Base-by-base conservation (phyloP, 2,888 invertebrate species). In the Polydrusus cervinus region DNA sequence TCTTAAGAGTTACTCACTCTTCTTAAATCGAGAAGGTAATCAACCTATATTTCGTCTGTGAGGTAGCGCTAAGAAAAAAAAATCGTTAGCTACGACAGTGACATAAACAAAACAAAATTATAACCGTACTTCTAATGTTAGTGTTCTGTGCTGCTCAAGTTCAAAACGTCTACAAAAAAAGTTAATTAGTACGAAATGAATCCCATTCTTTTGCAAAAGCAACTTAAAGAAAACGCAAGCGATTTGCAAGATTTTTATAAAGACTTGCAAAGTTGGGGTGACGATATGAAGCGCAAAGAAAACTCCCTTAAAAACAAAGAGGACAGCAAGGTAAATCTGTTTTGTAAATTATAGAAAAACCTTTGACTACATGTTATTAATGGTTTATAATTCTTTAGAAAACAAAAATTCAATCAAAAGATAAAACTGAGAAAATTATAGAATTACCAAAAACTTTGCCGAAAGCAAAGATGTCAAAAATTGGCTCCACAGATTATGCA, bases 221-320 rank as follows among this genome's bases (percentile, higher is more conserved):
- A 94, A 86, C 89, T 93, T 73, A 90, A 90, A 79, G 91, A 95
- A 81, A 95, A 95, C 87, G 90, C 91, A 30, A 89, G 91, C 78
- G 93, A 93, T 83, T 87, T 95, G 68, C 90, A 92, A 81, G 90
- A 89, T 79, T 95, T 91, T 87, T 88, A 93, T 85, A 90, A 91
- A 79, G 95, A 94, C 84, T 88, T 95, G 83, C 90, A 92, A 85
- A 89, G 89, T 84, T 93, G 93, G 93, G 92, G 93, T 82, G 87
- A 89, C 65, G 91, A 93, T 85, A 93, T 94, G 92, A 93, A 92
- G 87, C 88, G 90, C 78, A 93, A 92, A 87, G 93, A 94, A 51
- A 81, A 83, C 65, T 71, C 80, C 1, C 64, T 81, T 13, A 82
- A 65, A 75, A 64, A 55, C 53, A 73, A 70, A 45, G 51, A 49